Base-by-base conservation (phyloP, 2,113 vertebrate genomes). In the Leucoraja erinaceus region DNA sequence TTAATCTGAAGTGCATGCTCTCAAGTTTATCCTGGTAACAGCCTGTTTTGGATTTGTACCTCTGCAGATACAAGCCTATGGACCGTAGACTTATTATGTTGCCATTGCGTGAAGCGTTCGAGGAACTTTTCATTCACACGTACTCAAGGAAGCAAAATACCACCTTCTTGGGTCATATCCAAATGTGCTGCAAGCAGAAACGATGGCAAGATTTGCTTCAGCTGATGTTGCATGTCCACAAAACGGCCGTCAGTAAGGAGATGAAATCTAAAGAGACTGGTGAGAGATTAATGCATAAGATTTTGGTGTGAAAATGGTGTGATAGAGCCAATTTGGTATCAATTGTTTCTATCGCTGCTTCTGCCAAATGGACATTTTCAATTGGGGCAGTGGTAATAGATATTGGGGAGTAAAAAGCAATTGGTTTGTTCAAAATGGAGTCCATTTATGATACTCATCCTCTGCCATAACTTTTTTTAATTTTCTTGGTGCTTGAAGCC, bases 111-210 rank as follows among this genome's bases (percentile, higher is more conserved):
- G 98, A 99, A 93, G 96, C 97, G 31, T 99, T 99, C 93, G 99
- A 99, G 93, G 98, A 99, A 66, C 96, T 99, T 33, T 99, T 99
- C 95, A 97, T 96, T 54, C 98, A 98, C 95, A 99, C 98, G 0
- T 99, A 99, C 96, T 99, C 99, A 0, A 97, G 97, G 93, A 99
- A 98, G 94, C 99, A 99, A 95, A 99, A 99, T 94, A 96, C 97
- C 76, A 98, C 97, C 0, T 99, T 99, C 93, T 95, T 99, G 95
- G 98, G 99, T 16, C 99, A 99, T 8, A 97, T 99, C 93, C 98
- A 99, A 96, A 99, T 98, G 77, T 99, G 98, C 95, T 99, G 98
- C 93, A 96, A 97, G 93, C 97, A 98, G 84, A 99, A 98, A 78
- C 98, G 98, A 88, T 99, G 98, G 99, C 97, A 97, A 31, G 97